These are phyloP conservation scores for Pachyseris speciosa DNA, from an alignment of 64 coral and sea anemone genomes.

Conservation along the genomic window DNA sequence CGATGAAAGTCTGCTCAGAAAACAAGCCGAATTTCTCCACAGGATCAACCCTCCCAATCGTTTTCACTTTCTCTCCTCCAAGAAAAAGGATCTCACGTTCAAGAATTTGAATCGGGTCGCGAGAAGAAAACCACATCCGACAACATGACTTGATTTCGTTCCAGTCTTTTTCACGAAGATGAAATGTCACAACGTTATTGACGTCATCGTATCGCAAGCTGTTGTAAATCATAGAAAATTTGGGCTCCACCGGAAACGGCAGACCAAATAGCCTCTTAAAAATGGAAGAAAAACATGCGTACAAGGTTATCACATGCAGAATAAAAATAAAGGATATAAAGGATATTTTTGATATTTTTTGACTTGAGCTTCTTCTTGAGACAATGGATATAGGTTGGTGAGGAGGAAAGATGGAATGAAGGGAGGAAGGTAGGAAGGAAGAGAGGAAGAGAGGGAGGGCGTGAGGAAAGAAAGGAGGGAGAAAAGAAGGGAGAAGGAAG, in stretches of 20 bases:
- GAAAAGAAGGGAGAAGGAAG: too few relatives aligned
- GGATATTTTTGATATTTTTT: too few relatives aligned
- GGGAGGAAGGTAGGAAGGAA: too few relatives aligned
- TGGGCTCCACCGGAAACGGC: background rate
- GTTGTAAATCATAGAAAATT: slow-evolving; percentile 20
- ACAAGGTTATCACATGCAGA: too few relatives aligned
- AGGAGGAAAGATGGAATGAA: too few relatives aligned
- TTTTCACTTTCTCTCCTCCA: background rate
- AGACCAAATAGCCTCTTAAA: background rate
- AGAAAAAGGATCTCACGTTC: background rate
- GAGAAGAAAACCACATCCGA: background rate
- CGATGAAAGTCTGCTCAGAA: slow-evolving; percentile 9
- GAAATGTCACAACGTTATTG: slow-evolving; percentile 14
- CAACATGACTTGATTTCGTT: background rate
- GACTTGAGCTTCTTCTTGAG: too few relatives aligned
- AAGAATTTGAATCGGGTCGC: background rate
- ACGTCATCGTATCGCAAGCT: slow-evolving; percentile 52
- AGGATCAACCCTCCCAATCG: slow-evolving; percentile 18
- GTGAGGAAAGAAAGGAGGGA: too few relatives aligned
- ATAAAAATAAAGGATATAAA: too few relatives aligned
- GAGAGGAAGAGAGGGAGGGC: too few relatives aligned
- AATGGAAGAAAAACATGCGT: background rate
- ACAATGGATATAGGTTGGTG: too few relatives aligned
- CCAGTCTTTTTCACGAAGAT: slow-evolving; percentile 59
- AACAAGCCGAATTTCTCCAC: slow-evolving; percentile 30